These are phyloP conservation scores for Tauraco hartlaubi DNA, from an alignment of 2,797 vertebrate genomes.

Conservation along the genomic window DNA sequence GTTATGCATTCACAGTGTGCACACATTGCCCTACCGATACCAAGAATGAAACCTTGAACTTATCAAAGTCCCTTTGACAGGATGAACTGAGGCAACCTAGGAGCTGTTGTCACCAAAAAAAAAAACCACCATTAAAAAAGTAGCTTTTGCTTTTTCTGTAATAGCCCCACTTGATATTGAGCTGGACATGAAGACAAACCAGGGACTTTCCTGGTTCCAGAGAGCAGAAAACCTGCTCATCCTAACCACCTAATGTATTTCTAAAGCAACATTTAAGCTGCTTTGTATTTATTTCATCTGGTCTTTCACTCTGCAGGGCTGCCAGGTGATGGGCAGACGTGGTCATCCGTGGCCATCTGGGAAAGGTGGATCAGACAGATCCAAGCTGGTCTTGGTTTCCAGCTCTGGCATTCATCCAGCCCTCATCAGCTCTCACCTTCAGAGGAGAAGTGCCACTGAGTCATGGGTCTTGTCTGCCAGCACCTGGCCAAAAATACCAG, in stretches of 20 bases:
- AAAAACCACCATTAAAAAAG: not conserved
- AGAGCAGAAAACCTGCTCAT: not conserved
- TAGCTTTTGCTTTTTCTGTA: not conserved
- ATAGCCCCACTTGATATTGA: not conserved
- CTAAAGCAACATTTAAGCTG: not conserved
- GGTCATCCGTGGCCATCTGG: conserved; percentile 7
- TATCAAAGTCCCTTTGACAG: conserved; percentile 2
- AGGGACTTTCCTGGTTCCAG: not conserved
- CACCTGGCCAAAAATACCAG: not conserved
- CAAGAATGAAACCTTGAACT: not conserved
- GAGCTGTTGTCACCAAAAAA: not conserved
- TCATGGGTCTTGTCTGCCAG: not conserved
- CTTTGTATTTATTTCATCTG: not conserved
- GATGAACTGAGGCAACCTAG: not conserved
- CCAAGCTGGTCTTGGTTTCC: not conserved
- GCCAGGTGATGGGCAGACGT: not conserved
- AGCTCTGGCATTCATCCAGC: not conserved
- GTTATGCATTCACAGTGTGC: not conserved
- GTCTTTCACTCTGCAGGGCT: not conserved
- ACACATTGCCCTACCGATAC: accelerated
- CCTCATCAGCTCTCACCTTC: conserved; percentile 45
- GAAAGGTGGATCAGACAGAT: not conserved
- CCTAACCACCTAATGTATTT: not conserved
- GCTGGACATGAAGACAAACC: not conserved
- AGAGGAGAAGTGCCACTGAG: not conserved